A percentile compares a stretch with the other conserved stretches of the same genome.
Evolutionary conservation across 2,797 vertebrate genomes (phyloP).

Genomic region (Kryptolebias ocellatus): DNA sequence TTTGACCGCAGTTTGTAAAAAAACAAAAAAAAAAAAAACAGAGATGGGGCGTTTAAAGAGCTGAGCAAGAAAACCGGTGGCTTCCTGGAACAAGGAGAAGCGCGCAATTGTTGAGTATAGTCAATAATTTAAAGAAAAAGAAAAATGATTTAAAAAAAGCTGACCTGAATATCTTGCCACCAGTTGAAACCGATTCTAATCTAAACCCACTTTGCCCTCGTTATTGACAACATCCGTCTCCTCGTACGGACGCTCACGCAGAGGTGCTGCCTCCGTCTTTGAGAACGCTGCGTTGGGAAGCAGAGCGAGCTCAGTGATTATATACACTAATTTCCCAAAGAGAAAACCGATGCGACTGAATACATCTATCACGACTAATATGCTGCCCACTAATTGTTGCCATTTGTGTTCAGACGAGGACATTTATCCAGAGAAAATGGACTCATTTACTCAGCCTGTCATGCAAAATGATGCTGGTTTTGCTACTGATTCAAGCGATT

Average conservation of each 20-base stretch:
- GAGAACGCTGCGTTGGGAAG: constrained; percentile 29
- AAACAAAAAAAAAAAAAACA: constrained; percentile 32
- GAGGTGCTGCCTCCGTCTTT: no score
- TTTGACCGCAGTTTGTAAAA: constrained; percentile 24
- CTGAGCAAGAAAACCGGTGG: neutral
- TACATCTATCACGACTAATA: neutral
- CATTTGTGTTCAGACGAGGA: constrained; percentile 36
- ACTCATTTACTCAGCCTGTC: neutral
- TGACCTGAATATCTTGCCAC: constrained; percentile 48
- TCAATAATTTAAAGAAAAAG: neutral
- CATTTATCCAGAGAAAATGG: constrained; percentile 26
- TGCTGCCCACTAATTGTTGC: constrained; percentile 60
- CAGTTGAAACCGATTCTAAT: constrained; percentile 26
- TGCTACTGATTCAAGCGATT: neutral
- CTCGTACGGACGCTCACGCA: constrained; percentile 45
- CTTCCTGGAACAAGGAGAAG: neutral
- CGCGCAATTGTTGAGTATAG: no score
- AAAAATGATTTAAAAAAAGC: neutral
- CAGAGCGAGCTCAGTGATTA: constrained; percentile 23
- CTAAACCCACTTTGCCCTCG: constrained; percentile 5
- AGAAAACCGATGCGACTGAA: constrained; percentile 27
- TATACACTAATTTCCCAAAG: constrained; percentile 39
- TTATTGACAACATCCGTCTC: constrained; percentile 55
- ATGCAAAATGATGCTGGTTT: constrained; percentile 7
- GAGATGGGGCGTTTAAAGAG: neutral